These are phyloP conservation scores for Strongylocentrotus purpuratus DNA, from an alignment of 35 echinoderm and acorn worm species.

Conservation along the genomic window DNA sequence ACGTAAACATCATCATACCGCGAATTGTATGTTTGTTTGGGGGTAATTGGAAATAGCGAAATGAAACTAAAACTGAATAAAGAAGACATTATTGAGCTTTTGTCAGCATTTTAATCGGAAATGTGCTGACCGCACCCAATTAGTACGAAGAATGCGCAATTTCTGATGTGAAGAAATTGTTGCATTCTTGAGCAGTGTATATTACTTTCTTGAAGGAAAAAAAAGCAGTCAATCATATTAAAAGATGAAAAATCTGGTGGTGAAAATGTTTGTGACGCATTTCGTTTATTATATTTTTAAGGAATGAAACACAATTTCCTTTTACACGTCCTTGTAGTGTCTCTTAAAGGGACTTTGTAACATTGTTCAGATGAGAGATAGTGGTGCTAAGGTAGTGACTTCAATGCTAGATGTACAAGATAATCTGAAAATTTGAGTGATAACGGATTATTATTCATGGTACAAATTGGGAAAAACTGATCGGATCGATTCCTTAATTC, in stretches of 20 bases:
- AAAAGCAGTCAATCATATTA: not conserved
- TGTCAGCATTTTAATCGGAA: not conserved
- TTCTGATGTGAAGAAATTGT: too few species aligned
- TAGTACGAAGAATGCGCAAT: not conserved
- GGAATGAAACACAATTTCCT: too few species aligned
- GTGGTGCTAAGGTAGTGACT: too few species aligned
- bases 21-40: not conserved
- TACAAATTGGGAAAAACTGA: too few species aligned
- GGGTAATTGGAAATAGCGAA: not conserved
- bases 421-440: too few species aligned
- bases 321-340: too few species aligned
- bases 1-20: not conserved
- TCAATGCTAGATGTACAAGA: too few species aligned
- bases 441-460: too few species aligned
- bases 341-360: too few species aligned
- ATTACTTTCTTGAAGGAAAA: not conserved
- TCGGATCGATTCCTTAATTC: too few species aligned
- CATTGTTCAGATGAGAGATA: too few species aligned
- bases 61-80: not conserved
- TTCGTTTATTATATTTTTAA: not conserved
- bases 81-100: not conserved
- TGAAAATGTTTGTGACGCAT: not conserved
- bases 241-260: not conserved
- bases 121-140: not conserved
- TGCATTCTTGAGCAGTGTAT: too few species aligned